phyloP scores from a whole-genome alignment of 2,888 invertebrate species.

The Notodonta dromedarius region DNA sequence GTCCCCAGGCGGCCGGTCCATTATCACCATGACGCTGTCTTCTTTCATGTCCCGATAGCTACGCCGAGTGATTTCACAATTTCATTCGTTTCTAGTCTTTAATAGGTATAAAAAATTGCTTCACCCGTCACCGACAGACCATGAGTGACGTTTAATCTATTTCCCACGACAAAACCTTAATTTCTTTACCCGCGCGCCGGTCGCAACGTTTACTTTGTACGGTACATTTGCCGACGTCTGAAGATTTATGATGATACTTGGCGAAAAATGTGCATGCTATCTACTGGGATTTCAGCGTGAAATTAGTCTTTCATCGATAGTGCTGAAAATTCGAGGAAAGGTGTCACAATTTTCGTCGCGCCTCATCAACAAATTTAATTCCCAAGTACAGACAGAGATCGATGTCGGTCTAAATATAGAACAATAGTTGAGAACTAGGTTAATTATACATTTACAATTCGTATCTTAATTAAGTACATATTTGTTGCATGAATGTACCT shows the following conservation, averaged over 20 bases:
- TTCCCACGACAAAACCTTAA: conserved; percentile 38
- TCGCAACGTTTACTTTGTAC: conserved; percentile 23
- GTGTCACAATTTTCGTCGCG: not conserved
- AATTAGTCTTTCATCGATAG: conserved; percentile 26
- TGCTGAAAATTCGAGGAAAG: not conserved
- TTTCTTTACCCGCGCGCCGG: conserved; percentile 28
- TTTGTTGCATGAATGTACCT: too few species aligned
- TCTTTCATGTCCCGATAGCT: conserved; percentile 14
- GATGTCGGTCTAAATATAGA: too few species aligned
- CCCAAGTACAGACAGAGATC: too few species aligned
- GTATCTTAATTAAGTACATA: too few species aligned
- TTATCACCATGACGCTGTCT: conserved; percentile 6
- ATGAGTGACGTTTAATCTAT: conserved; percentile 45
- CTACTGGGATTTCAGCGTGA: conserved; percentile 17
- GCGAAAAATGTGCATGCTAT: conserved; percentile 26
- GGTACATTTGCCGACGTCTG: conserved; percentile 19
- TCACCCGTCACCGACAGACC: conserved; percentile 23
- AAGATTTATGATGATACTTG: conserved; percentile 33
- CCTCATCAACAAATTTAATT: too few species aligned
- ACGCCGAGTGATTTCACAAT: conserved; percentile 26
- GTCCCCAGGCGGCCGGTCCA: not conserved
- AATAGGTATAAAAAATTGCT: conserved; percentile 19
- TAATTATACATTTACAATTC: too few species aligned
- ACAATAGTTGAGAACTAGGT: too few species aligned
- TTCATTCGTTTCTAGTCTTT: conserved; percentile 28